Evolutionary conservation across 1,140 invertebrate genomes (phyloP).

Genomic region (Phthorimaea operculella): DNA sequence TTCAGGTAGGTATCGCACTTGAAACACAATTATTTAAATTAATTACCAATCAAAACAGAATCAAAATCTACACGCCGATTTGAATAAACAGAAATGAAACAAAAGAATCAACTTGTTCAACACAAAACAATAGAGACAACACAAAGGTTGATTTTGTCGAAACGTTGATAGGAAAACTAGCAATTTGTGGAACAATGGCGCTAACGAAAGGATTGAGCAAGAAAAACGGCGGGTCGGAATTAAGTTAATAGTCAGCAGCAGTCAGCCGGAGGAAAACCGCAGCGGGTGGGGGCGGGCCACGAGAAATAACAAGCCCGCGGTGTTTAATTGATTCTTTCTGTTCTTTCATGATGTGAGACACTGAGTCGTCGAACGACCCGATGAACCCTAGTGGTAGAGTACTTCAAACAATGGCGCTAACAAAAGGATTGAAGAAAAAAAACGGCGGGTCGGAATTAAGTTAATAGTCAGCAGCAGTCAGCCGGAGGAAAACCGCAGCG

Average conservation of each 20-base stretch:
- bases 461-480: conserved; percentile 47
- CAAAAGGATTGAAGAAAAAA: conserved; percentile 43
- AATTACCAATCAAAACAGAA: too few relatives aligned
- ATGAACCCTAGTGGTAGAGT: too few relatives aligned
- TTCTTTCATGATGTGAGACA: too few relatives aligned
- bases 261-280: conserved; percentile 32
- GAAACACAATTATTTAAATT: too few relatives aligned
- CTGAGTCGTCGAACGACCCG: too few relatives aligned
- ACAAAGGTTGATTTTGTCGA: not conserved
- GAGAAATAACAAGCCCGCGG: not conserved
- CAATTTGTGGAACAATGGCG: conserved; percentile 15
- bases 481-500: conserved; percentile 32
- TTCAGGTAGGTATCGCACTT: too few relatives aligned
- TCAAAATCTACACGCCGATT: too few relatives aligned
- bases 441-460: conserved; percentile 53
- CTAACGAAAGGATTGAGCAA: conserved; percentile 43
- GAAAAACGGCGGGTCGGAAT: conserved; percentile 53
- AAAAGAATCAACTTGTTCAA: too few relatives aligned
- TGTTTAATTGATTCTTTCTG: too few relatives aligned
- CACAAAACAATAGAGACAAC: not conserved
- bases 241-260: conserved; percentile 53
- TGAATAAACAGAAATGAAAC: too few relatives aligned
- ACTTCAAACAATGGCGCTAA: conserved; percentile 34
- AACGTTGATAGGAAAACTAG: not conserved
- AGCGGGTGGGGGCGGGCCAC: conserved; percentile 11